Evolutionary conservation across 2,113 vertebrate genomes (phyloP), one percentile per base, ranked within the genome.

Genomic region (Chlorodrepanis virens): DNA sequence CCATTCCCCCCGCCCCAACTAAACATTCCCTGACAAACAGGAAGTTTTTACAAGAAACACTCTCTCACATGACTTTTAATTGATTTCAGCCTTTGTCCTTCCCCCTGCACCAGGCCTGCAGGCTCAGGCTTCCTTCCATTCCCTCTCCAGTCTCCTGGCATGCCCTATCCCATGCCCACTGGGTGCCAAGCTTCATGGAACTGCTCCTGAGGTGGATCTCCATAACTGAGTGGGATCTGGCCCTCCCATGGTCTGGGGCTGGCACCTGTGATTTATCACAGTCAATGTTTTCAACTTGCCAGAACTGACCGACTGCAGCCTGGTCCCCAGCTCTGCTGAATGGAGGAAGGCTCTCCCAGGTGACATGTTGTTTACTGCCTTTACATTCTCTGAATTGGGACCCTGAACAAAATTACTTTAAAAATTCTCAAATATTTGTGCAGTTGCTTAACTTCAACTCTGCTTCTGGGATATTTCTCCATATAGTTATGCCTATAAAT

Each of bases 1-100:
- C 14, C 25, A 31, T 3, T 45, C 50, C 42, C 24, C 18, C 42
- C 22, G 35, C 18, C 63, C 14, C 33, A 68, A 33, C 45, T 10
- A 45, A 78, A 87, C 54, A 77, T 74, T 80, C 79, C n/a, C 50
- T 59, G 50, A 49, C 40, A 3, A 93, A 76, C 67, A 94, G 90
- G 83, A 97, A 90, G 39, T 88, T 95, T 77, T 74, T 63, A 57
- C 23, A 90, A 90, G 63, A 77, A 95, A 83, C 22, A 70, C 18
- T n/a, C 31, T 94, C 82, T 85, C 28, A 2, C 31, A 35, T 47
- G 67, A 83, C 45, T 39, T 94, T 74, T 49, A 87, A 84, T n/a
- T 90, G 24, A 74, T 94, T 87, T 82, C 29, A 57, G 74, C 69
- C 50, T 76, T 90, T 65, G 29, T 59, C 45, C 63, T 81, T 65